Evolutionary conservation across 2,113 vertebrate genomes (phyloP).

Genomic region (Aythya baeri): DNA sequence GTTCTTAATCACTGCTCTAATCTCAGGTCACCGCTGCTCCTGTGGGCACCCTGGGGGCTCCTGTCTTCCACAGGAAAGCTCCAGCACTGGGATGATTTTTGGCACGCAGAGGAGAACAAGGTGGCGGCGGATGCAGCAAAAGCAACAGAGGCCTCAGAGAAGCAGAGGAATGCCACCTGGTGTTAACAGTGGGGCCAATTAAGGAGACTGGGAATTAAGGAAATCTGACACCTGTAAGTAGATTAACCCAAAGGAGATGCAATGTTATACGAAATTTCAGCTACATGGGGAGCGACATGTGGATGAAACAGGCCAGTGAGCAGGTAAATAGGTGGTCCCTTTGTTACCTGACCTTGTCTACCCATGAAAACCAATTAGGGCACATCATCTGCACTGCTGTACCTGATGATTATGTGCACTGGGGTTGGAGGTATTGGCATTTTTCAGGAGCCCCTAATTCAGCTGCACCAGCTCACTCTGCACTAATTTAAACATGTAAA

Average conservation of each 20-base stretch:
- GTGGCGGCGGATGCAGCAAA: background rate
- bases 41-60: fast-evolving
- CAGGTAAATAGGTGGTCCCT: background rate
- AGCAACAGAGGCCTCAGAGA: background rate
- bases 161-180: background rate
- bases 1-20: background rate
- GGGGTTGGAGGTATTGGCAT: background rate
- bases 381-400: background rate
- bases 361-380: background rate
- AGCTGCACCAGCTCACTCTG: background rate
- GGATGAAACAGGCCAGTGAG: background rate
- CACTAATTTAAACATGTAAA: background rate
- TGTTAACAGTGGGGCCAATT: background rate
- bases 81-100: background rate
- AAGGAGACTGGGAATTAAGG: background rate
- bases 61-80: fast-evolving
- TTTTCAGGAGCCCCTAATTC: background rate
- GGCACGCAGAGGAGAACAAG: background rate
- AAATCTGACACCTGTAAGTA: background rate
- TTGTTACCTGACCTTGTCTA: background rate
- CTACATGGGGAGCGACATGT: background rate
- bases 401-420: background rate
- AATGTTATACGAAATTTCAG: background rate
- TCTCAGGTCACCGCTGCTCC: fast-evolving
- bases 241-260: background rate